Evolutionary conservation across 2,797 vertebrate species (phyloP).

Genomic region (Xiphorhynchus erythropygius): DNA sequence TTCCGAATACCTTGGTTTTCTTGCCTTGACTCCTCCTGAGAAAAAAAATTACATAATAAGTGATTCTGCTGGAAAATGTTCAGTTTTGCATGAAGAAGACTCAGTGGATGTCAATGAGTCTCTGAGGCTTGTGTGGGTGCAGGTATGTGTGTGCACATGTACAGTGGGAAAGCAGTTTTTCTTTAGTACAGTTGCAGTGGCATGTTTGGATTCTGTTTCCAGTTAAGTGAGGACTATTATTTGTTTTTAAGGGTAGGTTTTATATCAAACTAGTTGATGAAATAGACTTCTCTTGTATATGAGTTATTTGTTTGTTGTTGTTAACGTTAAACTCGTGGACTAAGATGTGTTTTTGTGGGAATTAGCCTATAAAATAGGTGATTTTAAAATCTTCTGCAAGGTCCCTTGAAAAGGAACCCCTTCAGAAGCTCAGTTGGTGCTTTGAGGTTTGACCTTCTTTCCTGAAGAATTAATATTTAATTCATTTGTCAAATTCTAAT

Average conservation of each 20-base stretch:
- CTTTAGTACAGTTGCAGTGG: slow-evolving; percentile 24
- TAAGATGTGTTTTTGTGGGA: neutral
- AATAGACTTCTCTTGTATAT: neutral
- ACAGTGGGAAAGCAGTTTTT: neutral
- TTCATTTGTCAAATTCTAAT: slow-evolving; percentile 65
- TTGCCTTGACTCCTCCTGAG: neutral
- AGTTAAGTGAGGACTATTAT: neutral
- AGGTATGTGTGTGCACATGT: slow-evolving; percentile 34
- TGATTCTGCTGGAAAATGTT: neutral
- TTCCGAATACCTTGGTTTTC: neutral
- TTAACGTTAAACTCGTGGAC: neutral
- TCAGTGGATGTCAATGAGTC: slow-evolving; percentile 19
- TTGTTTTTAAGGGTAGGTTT: neutral
- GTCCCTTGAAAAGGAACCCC: neutral
- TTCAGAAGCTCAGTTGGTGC: neutral
- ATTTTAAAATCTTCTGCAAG: neutral
- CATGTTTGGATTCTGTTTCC: slow-evolving; percentile 3
- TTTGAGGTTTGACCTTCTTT: slow-evolving; percentile 47
- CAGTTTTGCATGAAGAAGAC: neutral
- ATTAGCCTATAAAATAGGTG: neutral
- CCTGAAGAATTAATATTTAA: slow-evolving; percentile 58
- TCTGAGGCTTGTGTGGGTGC: slow-evolving; percentile 57
- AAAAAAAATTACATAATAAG: neutral
- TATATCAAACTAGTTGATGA: neutral
- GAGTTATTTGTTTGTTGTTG: neutral